Base-by-base conservation (phyloP, 2,888 invertebrate genomes). In the Tipula confusa region DNA sequence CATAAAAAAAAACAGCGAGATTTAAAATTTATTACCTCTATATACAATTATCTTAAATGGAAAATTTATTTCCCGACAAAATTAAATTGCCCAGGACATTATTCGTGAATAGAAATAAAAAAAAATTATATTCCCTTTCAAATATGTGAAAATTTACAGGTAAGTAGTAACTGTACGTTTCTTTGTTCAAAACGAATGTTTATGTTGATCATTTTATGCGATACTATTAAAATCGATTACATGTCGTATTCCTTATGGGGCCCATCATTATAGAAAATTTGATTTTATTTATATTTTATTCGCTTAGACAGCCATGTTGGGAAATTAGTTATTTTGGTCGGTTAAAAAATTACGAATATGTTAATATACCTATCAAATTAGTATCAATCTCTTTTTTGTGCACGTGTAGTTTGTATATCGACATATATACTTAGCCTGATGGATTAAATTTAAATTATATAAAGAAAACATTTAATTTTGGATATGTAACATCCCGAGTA, bases 221-320 rank as follows among this genome's bases (percentile, higher is more conserved):
- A 24, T 24, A 24, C 64, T 64, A 64, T 64, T 64, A 64, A 64
- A 64, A 64, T 64, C 64, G 64, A 64, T 64, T 64, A 64, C 64
- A 24, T 64, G 64, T 64, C 64, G 18, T 64, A 64, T 64, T 64
- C 64, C 64, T 64, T 64, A 11, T 64, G 64, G 64, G 18, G 43
- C 7, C 64, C 64, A 64, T 64, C 64, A 64, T 64, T 64, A 64
- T 64, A 24, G 2, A 11, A 64, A 64, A 11, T 13, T 64, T 64
- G 64, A 64, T 64, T 64, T 64, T 43, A 43, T 43, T 64, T 64
- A 1, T 64, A 24, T 64, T 7, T 24, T 64, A 24, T 24, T 11
- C 24, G 18, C 24, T 64, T 9, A 64, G 9, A 64, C 64, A 64
- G 18, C 64, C 64, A 64, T 64, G 1, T 9, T 9, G 24, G 24